These are phyloP conservation scores for Embiotoca jacksoni DNA, from an alignment of 2,113 vertebrate genomes.

Conservation along the genomic window DNA sequence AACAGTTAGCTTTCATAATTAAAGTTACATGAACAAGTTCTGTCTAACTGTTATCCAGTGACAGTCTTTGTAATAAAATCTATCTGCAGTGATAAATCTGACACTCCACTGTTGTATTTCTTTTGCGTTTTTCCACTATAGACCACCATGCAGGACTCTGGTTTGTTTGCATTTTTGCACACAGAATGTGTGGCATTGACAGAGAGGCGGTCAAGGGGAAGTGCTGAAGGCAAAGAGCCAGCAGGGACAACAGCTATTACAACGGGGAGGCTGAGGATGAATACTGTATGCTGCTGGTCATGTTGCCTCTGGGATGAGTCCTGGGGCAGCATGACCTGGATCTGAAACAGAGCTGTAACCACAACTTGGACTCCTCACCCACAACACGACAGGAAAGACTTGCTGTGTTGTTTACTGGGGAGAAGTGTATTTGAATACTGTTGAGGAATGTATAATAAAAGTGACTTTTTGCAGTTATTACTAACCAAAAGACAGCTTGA, in stretches of 20 bases:
- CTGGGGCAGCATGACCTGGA: conserved; percentile 79
- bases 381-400: conserved; percentile 52
- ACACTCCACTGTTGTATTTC: conserved; percentile 11
- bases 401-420: conserved; percentile 44
- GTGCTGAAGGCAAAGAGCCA: conserved; percentile 69
- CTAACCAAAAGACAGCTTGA: not conserved
- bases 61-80: not conserved
- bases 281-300: conserved; percentile 65
- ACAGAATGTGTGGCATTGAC: conserved; percentile 67
- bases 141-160: conserved; percentile 22
- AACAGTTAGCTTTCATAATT: not conserved
- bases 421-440: conserved; percentile 28
- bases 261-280: conserved; percentile 76
- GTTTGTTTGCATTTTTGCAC: conserved; percentile 76
- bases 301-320: conserved; percentile 66
- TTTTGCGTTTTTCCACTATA: conserved; percentile 21
- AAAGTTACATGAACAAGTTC: not conserved
- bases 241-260: conserved; percentile 75
- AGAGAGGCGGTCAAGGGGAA: conserved; percentile 68
- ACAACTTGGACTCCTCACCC: conserved; percentile 69
- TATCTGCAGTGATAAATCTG: conserved; percentile 7
- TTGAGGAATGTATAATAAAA: conserved; percentile 43
- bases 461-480: conserved; percentile 28
- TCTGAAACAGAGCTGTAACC: conserved; percentile 58
- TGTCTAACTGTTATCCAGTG: not conserved